Percentiles rank a stretch among this genome's conserved stretches.
These are phyloP conservation scores for Operophtera brumata DNA, from an alignment of 2,888 invertebrate genomes.

Conservation along the genomic window DNA sequence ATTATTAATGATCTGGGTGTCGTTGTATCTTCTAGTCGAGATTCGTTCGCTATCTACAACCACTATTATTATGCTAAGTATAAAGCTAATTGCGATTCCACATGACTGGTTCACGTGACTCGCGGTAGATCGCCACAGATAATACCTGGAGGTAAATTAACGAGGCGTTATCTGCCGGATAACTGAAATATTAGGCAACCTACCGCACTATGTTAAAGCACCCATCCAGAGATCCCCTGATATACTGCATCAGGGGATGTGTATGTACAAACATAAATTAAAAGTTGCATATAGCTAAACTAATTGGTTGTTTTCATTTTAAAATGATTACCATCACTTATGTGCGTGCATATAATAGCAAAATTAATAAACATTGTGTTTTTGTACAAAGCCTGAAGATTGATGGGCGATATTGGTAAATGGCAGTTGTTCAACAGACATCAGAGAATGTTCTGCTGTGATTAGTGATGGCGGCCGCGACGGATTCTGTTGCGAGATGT, in stretches of 20 bases:
- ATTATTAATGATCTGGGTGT: too few relatives aligned
- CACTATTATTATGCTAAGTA: background rate
- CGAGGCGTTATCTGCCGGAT: slow-evolving; percentile 7
- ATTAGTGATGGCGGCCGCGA: background rate
- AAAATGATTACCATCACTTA: too few relatives aligned
- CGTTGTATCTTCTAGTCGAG: too few relatives aligned
- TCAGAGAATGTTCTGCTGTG: background rate
- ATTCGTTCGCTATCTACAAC: background rate
- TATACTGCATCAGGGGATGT: background rate
- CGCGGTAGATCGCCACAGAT: background rate
- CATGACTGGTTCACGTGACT: background rate
- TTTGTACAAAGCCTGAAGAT: too few relatives aligned
- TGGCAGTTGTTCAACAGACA: background rate
- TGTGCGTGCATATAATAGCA: too few relatives aligned
- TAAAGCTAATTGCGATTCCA: background rate
- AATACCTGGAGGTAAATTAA: slow-evolving; percentile 1
- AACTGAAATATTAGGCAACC: slow-evolving; percentile 1
- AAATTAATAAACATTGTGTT: too few relatives aligned
- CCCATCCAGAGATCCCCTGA: slow-evolving; percentile 10
- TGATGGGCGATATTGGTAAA: background rate
- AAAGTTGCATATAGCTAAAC: background rate
- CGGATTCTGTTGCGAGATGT: background rate
- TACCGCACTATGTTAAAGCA: background rate
- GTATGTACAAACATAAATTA: background rate
- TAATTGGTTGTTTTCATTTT: too few relatives aligned